These are phyloP conservation scores for Otus sunia DNA, from an alignment of 2,113 vertebrate species.

Conservation along the genomic window DNA sequence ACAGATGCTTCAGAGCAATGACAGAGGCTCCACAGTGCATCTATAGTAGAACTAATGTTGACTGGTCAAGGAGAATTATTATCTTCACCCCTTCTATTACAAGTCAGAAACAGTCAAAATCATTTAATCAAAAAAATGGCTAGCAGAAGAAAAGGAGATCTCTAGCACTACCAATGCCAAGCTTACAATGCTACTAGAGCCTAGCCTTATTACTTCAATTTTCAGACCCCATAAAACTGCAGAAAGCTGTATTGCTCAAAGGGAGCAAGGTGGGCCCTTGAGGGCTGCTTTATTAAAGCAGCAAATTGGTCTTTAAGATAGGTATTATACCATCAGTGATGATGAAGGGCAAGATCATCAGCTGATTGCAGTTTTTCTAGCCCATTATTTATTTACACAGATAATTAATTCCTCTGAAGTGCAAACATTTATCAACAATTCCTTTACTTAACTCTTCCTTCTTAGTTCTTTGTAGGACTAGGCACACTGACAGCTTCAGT, in stretches of 20 bases:
- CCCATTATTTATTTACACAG: conserved; percentile 58
- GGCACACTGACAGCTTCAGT: conserved; percentile 51
- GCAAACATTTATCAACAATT: conserved; percentile 59
- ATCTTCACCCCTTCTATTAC: neutral
- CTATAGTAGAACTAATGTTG: neutral
- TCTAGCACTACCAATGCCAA: fast-evolving
- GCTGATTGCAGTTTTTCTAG: neutral
- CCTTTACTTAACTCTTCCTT: neutral
- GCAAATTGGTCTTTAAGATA: neutral
- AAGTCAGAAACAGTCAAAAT: neutral
- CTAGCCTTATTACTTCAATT: neutral
- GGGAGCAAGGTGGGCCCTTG: neutral
- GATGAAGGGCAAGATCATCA: conserved; percentile 7
- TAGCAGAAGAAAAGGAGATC: neutral
- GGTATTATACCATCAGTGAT: neutral
- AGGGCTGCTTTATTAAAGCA: neutral
- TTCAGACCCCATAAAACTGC: neutral
- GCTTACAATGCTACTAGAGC: neutral
- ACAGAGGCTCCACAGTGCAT: neutral
- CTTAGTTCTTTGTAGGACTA: conserved; percentile 9
- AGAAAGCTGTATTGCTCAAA: neutral
- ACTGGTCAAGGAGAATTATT: neutral
- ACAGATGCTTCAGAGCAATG: neutral
- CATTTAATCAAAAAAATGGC: neutral
- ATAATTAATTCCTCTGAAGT: conserved; percentile 55